A percentile compares a stretch with the other conserved stretches of the same genome.
Evolutionary conservation across 2,888 invertebrate genomes (phyloP).

Genomic region (Rhorus exstirpatorius): DNA sequence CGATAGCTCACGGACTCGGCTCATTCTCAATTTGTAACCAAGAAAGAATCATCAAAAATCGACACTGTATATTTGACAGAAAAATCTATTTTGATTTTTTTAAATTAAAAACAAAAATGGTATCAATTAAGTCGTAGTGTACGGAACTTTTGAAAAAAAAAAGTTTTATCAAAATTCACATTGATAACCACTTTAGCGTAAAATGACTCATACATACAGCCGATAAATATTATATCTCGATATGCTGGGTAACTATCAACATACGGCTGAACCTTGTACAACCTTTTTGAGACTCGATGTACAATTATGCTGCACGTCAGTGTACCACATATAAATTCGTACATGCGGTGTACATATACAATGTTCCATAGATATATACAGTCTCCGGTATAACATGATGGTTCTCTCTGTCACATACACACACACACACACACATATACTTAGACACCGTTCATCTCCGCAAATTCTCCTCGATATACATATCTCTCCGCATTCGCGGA

Average conservation of each 20-base stretch:
- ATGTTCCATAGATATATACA: conserved; percentile 1
- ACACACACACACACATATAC: no score
- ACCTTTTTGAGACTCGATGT: conserved; percentile 47
- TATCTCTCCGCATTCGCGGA: conserved; percentile 36
- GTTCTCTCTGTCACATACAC: conserved; percentile 61
- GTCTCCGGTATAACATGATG: conserved; percentile 16
- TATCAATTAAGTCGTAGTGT: no score
- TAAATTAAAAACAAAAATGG: no score
- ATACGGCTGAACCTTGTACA: conserved; percentile 26
- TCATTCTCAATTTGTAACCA: no score
- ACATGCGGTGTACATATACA: conserved; percentile 28
- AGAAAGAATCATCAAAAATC: no score
- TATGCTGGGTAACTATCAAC: conserved; percentile 41
- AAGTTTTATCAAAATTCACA: no score
- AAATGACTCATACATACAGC: neutral
- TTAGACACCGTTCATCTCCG: conserved; percentile 50
- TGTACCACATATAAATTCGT: no score
- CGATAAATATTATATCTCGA: conserved; percentile 3
- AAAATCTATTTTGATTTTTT: no score
- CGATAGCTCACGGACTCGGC: no score
- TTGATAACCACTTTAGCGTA: neutral
- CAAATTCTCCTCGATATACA: conserved; percentile 58
- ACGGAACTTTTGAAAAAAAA: no score
- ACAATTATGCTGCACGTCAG: no score
- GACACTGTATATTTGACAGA: no score